Base-by-base conservation (phyloP, 2,888 invertebrate species). In the Selenia dentaria region DNA sequence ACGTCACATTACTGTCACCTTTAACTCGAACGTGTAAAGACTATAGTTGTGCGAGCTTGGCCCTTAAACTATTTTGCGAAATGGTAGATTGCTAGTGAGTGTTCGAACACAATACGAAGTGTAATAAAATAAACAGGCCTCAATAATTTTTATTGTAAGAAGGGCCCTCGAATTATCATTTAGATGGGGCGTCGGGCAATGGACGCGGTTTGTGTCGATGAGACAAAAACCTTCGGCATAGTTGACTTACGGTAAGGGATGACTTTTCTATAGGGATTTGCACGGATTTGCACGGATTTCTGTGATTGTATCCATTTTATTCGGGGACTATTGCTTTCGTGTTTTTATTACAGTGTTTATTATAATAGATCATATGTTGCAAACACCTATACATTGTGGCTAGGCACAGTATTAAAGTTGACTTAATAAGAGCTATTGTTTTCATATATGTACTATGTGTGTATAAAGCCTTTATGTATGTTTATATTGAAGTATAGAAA, bases 71-170 rank as follows among this genome's bases (percentile, higher is more conserved):
- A 59, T 62, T 62, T 57, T 48, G 31, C 35, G 40, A 37, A n/a
- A 44, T 10, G 40, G 66, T 61, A 64, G 39, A 54, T 51, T 48
- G 53, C 67, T 68, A 67, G 74, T 18, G 31, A 22, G 72, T 77
- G 80, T 79, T 71, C 83, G 80, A 80, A 78, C 76, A 83, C 87
- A 88, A 88, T 87, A 85, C 81, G 76, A 83, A 83, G 68, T 79
- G 86, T 85, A 89, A 89, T 89, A 88, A 89, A 88, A 87, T 88
- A 88, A 89, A 89, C 86, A 79, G 82, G 74, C 76, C 83, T 75
- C 87, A 87, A 89, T 89, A 88, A 87, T 89, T 89, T 89, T 87
- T 87, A 89, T 89, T 86, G 86, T 86, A 84, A 85, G 81, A 70
- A 79, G 84, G 79, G 74, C 76, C 78, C 79, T 72, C 75, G 82